These are phyloP conservation scores for Aramus guarauna DNA, from an alignment of 2,113 vertebrate genomes.

Conservation along the genomic window DNA sequence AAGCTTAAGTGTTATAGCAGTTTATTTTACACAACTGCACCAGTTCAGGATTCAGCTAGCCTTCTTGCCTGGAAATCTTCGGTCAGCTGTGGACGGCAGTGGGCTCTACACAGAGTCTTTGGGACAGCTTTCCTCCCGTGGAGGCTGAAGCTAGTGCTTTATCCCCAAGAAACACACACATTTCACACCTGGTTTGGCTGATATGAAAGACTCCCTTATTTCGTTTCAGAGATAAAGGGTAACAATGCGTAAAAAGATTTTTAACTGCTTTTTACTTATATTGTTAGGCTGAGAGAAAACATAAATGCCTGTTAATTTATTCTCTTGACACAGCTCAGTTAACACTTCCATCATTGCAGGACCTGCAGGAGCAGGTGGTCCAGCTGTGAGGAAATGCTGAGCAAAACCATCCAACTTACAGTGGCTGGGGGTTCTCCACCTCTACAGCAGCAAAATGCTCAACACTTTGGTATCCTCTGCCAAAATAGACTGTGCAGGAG, in stretches of 20 bases:
- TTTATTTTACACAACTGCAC: neutral
- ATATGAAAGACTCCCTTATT: neutral
- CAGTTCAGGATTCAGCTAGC: neutral
- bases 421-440: neutral
- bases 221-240: neutral
- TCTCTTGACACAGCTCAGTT: neutral
- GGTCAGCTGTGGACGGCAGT: neutral
- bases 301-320: neutral
- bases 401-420: neutral
- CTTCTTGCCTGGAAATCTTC: neutral
- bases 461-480: neutral
- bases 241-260: neutral
- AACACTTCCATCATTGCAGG: neutral
- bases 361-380: neutral
- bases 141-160: neutral
- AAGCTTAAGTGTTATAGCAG: neutral
- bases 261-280: neutral
- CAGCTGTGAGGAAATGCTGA: neutral
- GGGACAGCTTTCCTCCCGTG: neutral
- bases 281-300: neutral
- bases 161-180: fast-evolving
- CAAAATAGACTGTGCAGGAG: neutral
- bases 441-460: neutral
- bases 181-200: neutral
- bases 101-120: neutral